Evolutionary conservation across 2,888 invertebrate species (phyloP).

Genomic region (Macrophya alboannulata): DNA sequence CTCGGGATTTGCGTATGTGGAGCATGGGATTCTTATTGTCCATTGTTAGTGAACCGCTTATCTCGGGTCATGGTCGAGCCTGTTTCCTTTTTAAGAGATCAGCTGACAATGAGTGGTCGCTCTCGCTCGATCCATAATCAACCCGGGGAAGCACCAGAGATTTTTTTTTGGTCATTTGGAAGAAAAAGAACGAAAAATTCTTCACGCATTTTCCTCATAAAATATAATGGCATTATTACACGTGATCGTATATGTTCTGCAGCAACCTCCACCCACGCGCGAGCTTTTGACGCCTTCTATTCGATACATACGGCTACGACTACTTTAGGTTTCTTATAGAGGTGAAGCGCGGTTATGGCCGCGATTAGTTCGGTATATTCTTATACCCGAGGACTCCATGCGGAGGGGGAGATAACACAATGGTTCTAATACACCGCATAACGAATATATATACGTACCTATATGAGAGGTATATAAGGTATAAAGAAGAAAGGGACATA

Average conservation of each 20-base stretch:
- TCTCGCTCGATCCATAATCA: background rate
- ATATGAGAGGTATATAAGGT: conserved; percentile 37
- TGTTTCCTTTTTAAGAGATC: conserved; percentile 48
- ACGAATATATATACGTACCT: conserved; percentile 67
- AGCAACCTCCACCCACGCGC: conserved; percentile 73
- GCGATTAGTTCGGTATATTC: conserved; percentile 70
- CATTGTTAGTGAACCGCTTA: conserved; percentile 72
- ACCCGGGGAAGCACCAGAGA: background rate
- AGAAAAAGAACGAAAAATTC: background rate
- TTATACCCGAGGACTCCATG: background rate
- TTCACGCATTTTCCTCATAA: background rate
- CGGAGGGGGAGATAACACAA: conserved; percentile 74
- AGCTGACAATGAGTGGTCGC: conserved; percentile 24
- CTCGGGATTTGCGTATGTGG: conserved; percentile 70
- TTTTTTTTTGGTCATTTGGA: background rate
- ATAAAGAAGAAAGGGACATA: conserved; percentile 50
- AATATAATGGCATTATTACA: background rate
- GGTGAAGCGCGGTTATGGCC: background rate
- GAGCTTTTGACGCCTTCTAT: conserved; percentile 75
- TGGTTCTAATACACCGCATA: conserved; percentile 72
- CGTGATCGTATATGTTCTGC: background rate
- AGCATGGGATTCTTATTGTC: conserved; percentile 78
- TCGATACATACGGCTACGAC: background rate
- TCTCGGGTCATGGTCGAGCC: conserved; percentile 74
- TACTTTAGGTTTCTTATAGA: conserved; percentile 69